These are phyloP conservation scores for Kryptolebias marmoratus DNA, from an alignment of 2,113 vertebrate genomes.

Conservation along the genomic window DNA sequence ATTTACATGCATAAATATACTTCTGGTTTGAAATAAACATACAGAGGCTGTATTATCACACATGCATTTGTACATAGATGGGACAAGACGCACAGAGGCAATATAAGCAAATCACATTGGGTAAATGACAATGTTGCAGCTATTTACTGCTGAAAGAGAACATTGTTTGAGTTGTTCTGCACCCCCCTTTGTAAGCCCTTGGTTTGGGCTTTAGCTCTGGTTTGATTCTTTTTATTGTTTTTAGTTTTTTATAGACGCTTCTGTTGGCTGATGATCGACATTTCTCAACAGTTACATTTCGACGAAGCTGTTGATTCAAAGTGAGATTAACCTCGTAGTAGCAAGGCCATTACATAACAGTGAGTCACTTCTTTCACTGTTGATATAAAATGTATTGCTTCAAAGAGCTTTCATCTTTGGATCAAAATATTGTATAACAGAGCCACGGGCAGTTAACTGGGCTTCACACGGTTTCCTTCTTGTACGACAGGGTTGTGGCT, in stretches of 20 bases:
- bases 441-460: not conserved
- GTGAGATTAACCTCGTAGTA: constrained; percentile 1
- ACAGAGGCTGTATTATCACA: too few relatives aligned
- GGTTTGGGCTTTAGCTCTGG: not conserved
- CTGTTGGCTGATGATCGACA: not conserved
- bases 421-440: constrained; percentile 5
- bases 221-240: not conserved
- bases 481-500: not conserved
- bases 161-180: not conserved
- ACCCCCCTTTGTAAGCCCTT: not conserved
- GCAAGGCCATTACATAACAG: not conserved
- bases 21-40: too few relatives aligned
- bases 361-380: constrained; percentile 7
- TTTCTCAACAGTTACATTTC: not conserved
- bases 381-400: constrained; percentile 12
- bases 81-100: not conserved
- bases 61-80: too few relatives aligned
- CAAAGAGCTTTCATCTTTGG: constrained; percentile 18
- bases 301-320: constrained; percentile 7
- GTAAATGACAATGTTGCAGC: not conserved
- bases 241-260: not conserved
- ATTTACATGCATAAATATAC: too few relatives aligned
- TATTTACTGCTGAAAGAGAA: not conserved
- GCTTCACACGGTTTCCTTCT: not conserved
- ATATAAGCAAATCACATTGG: not conserved